phyloP scores from a whole-genome alignment of 2,113 vertebrate species.

The Lucifuga dentata region DNA sequence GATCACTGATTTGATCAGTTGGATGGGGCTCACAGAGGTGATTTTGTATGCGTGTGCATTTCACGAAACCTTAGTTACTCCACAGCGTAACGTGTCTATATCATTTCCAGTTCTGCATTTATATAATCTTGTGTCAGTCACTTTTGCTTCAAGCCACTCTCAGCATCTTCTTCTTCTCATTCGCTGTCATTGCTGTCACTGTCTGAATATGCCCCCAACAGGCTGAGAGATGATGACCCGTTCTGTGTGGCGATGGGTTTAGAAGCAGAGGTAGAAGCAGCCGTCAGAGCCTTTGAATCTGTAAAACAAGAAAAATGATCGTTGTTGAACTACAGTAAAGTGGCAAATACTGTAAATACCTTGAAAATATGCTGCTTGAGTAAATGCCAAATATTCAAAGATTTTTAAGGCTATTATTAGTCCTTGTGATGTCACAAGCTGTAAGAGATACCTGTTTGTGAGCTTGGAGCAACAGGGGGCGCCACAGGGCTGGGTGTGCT shows the following conservation, averaged over 20 bases:
- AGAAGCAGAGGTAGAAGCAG: not conserved
- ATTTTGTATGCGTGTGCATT: too few species aligned
- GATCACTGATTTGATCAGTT: too few species aligned
- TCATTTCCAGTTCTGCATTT: slow-evolving; percentile 11
- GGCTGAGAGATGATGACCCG: slow-evolving; percentile 83
- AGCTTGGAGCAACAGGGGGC: slow-evolving; percentile 14
- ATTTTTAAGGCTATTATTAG: too few species aligned
- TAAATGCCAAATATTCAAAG: too few species aligned
- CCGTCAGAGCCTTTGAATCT: slow-evolving; percentile 49
- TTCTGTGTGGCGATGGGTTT: slow-evolving; percentile 44
- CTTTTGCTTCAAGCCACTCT: not conserved
- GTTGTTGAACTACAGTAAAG: not conserved
- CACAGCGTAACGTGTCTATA: not conserved
- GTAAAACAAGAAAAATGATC: slow-evolving; percentile 16
- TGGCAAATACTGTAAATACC: too few species aligned
- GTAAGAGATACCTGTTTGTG: slow-evolving; percentile 55
- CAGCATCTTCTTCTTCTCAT: slow-evolving; percentile 46
- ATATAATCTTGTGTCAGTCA: slow-evolving; percentile 31
- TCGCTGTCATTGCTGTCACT: slow-evolving; percentile 82
- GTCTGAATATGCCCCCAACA: slow-evolving; percentile 84
- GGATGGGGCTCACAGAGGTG: not conserved
- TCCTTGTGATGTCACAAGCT: too few species aligned
- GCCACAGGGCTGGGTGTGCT: slow-evolving; percentile 29
- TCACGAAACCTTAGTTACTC: not conserved
- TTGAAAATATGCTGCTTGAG: too few species aligned